Evolutionary conservation across 2,797 vertebrate genomes (phyloP).

Genomic region (Myotis vivesi): DNA sequence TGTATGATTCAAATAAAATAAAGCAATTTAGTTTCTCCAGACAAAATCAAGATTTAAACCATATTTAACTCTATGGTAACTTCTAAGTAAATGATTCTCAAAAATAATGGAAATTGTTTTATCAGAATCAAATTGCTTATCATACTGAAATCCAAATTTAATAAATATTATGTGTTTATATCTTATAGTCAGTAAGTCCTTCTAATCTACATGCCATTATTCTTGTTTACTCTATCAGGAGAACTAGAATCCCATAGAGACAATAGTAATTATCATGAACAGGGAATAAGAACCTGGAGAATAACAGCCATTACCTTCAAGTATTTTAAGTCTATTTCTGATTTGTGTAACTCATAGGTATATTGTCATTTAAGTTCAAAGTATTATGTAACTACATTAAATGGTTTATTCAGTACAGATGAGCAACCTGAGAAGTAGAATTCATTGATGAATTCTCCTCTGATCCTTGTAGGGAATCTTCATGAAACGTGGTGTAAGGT

Average conservation of each 20-base stretch:
- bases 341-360: neutral
- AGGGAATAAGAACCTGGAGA: neutral
- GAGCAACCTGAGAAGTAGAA: neutral
- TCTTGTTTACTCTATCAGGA: neutral
- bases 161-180: neutral
- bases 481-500: neutral
- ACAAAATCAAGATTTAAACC: neutral
- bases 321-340: neutral
- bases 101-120: neutral
- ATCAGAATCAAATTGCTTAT: neutral
- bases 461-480: neutral
- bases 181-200: neutral
- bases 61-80: neutral
- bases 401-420: neutral
- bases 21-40: neutral
- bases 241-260: neutral
- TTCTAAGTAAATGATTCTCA: neutral
- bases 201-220: neutral
- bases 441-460: neutral
- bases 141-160: neutral
- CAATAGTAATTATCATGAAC: neutral
- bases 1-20: neutral
- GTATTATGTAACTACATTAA: neutral
- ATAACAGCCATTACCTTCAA: neutral
- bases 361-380: neutral